Base-by-base conservation (phyloP, 2,797 vertebrate genomes). In the Mormyrus hasselquistii region DNA sequence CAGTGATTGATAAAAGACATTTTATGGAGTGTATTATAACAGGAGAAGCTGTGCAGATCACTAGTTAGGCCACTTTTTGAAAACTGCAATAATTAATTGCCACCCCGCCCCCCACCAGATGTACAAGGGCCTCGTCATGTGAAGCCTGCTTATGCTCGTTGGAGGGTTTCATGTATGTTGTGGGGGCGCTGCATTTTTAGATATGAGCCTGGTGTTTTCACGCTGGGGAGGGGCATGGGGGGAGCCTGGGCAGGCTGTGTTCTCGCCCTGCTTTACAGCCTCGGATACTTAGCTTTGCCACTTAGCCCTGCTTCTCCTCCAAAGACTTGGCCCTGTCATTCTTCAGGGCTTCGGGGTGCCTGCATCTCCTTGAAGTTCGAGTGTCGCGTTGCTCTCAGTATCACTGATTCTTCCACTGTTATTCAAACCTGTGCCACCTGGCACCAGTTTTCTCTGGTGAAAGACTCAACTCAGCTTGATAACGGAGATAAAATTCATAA, bases 121-220 rank as follows among this genome's bases (percentile, higher is more conserved):
- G 57, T 86, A 92, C 92, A 92, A 89, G 92, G 92, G 92, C 92
- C 90, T 94, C 87, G 16, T 47, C 95, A 84, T 19, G 90, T 92
- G 95, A 94, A 93, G 93, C 92, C 88, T 92, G 92, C 94, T 95
- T 94, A 92, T 91, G 87, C 90, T 93, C 34, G 91, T 22, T 96
- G 95, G 97, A 96, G 92, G 94, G 90, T 96, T 96, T 96, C 79
- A 92, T 96, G 96, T 96, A 95, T 97, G 96, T 93, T 91, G 93
- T 90, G 91, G 93, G 95, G 92, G 94, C 94, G 92, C 91, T 93
- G 90, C 92, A 83, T 90, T 82, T 90, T 83, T 83, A 38, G 22
- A 53, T 34, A 25, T 55, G 29, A 86, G 25, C 84, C 52, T 86
- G 49, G 50, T 55, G 10, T 55, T 53, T 86, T 47, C 84, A 86